phyloP scores from a whole-genome alignment of 2,797 vertebrate species.

The Rhabdomys pumilio region DNA sequence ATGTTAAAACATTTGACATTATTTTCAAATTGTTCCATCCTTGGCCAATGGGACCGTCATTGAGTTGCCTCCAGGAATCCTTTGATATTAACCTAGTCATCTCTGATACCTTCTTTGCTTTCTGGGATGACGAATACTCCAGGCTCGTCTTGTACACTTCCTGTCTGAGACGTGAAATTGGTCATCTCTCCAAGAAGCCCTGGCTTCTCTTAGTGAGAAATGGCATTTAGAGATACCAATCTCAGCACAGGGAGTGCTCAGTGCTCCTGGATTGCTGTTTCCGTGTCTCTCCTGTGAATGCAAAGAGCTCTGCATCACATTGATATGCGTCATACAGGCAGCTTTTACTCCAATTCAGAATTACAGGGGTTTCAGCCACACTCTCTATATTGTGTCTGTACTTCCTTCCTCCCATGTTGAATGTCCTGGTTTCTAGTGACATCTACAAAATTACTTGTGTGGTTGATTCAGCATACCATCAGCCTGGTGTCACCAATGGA shows the following conservation, averaged over 20 bases:
- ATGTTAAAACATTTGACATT: conserved; percentile 22
- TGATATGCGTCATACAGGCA: neutral
- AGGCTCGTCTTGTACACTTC: conserved; percentile 51
- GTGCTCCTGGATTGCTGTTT: neutral
- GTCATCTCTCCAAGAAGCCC: conserved; percentile 49
- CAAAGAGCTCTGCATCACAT: neutral
- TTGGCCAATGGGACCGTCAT: neutral
- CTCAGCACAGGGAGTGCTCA: neutral
- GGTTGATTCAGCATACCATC: neutral
- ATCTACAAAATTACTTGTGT: conserved; percentile 3
- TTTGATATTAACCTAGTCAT: neutral
- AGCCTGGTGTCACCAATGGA: neutral
- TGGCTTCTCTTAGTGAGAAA: conserved; percentile 44
- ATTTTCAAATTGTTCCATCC: neutral
- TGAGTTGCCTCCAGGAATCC: neutral
- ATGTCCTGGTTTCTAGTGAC: conserved; percentile 40
- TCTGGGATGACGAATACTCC: conserved; percentile 19
- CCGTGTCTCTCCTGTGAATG: neutral
- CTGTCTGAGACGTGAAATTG: conserved; percentile 32
- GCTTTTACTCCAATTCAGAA: conserved; percentile 31
- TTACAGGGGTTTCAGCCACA: neutral
- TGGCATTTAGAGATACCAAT: conserved; percentile 30
- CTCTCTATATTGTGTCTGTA: neutral
- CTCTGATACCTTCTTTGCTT: conserved; percentile 46
- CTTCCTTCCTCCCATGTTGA: conserved; percentile 13